Conservation (phyloP, 2,888 invertebrate species). For the Myathropa florea region DNA sequence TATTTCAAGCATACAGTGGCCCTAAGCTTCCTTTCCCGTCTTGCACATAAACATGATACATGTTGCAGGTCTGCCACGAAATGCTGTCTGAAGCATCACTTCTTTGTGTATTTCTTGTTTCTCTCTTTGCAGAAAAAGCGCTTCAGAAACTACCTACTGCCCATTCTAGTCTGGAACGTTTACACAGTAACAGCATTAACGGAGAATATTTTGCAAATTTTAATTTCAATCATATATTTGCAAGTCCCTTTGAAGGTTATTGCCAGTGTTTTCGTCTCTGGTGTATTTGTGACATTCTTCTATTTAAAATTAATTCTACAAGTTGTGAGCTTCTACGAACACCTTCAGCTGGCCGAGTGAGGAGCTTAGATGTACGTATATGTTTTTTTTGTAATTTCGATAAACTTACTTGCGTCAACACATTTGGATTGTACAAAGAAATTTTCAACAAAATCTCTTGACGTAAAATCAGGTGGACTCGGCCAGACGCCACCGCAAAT, state of each 20-base stretch:
- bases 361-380: neutral
- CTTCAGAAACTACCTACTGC: slow-evolving; percentile 71
- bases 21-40: neutral
- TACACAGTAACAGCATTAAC: slow-evolving; percentile 72
- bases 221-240: slow-evolving; percentile 72
- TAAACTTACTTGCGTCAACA: slow-evolving; percentile 86
- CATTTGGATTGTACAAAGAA: slow-evolving; percentile 93
- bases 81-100: neutral
- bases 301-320: slow-evolving; percentile 74
- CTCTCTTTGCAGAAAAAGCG: slow-evolving; percentile 63
- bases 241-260: slow-evolving; percentile 70
- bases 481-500: slow-evolving; percentile 94
- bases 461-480: slow-evolving; percentile 87
- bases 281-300: slow-evolving; percentile 72
- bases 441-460: slow-evolving; percentile 88
- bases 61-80: neutral
- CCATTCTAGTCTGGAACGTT: slow-evolving; percentile 74
- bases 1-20: too few relatives aligned
- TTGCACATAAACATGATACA: neutral
- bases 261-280: slow-evolving; percentile 71
- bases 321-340: slow-evolving; percentile 74
- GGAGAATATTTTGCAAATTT: slow-evolving; percentile 73
- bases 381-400: neutral
- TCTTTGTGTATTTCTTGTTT: neutral
- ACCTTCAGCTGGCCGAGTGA: slow-evolving; percentile 47